Evolutionary conservation across 2,888 invertebrate genomes (phyloP).

Genomic region (Agonopterix arenella): DNA sequence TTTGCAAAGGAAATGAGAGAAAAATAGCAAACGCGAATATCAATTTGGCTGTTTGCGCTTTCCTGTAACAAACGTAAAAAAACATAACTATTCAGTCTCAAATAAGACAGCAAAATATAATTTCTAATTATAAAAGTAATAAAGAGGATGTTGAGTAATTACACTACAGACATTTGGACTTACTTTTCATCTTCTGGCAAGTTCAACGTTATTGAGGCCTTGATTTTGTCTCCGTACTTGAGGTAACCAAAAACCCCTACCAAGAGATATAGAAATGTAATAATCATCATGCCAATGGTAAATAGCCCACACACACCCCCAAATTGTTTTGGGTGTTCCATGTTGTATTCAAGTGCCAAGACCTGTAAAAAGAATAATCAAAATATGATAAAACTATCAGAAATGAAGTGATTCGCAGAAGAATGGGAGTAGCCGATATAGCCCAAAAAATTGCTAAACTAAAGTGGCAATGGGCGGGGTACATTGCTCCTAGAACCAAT

Average conservation of each 20-base stretch:
- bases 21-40: constrained; percentile 84
- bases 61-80: constrained; percentile 50
- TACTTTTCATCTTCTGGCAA: constrained; percentile 80
- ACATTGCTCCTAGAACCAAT: too few species aligned
- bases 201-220: constrained; percentile 91
- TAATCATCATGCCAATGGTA: constrained; percentile 85
- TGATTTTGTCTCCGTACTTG: constrained; percentile 82
- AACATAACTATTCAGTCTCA: not conserved
- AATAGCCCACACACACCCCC: constrained; percentile 86
- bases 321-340: constrained; percentile 89
- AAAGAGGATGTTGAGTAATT: too few species aligned
- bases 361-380: constrained; percentile 71
- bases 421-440: too few species aligned
- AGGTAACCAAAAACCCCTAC: constrained; percentile 93
- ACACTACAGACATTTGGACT: constrained; percentile 24
- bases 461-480: too few species aligned
- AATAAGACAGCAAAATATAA: too few species aligned
- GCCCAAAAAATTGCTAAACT: too few species aligned
- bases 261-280: constrained; percentile 84
- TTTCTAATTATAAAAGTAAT: too few species aligned
- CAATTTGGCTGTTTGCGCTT: constrained; percentile 79
- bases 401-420: too few species aligned
- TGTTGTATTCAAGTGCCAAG: constrained; percentile 93
- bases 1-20: constrained; percentile 90
- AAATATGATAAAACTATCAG: too few species aligned